Base-by-base conservation (phyloP, 2,888 invertebrate genomes). In the Stenolophus ochropezus region DNA sequence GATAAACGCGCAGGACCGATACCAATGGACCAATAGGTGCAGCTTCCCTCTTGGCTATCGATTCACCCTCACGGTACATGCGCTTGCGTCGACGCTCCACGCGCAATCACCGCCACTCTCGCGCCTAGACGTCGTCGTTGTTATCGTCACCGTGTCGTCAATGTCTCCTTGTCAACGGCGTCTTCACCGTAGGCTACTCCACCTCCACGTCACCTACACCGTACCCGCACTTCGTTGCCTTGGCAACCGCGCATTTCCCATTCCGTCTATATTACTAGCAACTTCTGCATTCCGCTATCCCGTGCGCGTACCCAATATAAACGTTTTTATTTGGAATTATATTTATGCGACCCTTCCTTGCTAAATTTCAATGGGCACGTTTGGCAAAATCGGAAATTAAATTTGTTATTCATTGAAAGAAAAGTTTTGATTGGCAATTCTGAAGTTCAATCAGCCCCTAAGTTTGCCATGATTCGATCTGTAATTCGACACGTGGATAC, bases 11-110 rank as follows among this genome's bases (percentile, higher is more conserved):
- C 87, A 86, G 85, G 86, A 86, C 85, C 85, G 82, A 75, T 78
- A 82, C 84, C 83, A 83, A 83, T 84, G 83, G 83, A 84, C 88
- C 87, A 87, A 87, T 88, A 84, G 85, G 83, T 84, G 82, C 83
- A 61, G 74, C 81, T 61, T 75, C 75, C 75, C 75, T 74, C 61
- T 75, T 49, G 25, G 51, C 47, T 81, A 81, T 81, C 81, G 81
- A 81, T 81, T 75, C 81, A 61, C n/a, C 56, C 21, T 42, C 47
- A 23, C 51, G 18, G 18, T 5, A 81, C 20, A 49, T 65, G 61
- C 81, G 74, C 81, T 16, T 75, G 75, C 81, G 81, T 65, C 61
- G 75, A 74, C 74, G 33, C 33, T 75, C 61, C 61, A 74, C 74
- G 61, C 49, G 51, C 65, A 81, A 80, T 25, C 81, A 49, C 20